A percentile compares a stretch with the other conserved stretches of the same genome.
These are phyloP conservation scores for Caprella mutica DNA, from an alignment of 2,888 invertebrate species.

Conservation along the genomic window DNA sequence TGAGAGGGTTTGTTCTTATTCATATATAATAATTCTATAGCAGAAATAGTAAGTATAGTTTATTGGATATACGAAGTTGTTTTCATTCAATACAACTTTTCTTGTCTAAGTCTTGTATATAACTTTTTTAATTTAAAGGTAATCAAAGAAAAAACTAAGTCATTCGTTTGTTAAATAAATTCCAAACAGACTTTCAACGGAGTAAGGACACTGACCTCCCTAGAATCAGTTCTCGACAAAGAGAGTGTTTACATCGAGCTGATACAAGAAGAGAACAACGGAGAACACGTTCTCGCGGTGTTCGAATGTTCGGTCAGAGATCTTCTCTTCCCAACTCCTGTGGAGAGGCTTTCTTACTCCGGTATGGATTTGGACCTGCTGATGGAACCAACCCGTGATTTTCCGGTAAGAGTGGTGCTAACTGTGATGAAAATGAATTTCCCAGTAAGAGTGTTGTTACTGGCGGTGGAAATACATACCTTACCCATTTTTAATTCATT, in stretches of 20 bases:
- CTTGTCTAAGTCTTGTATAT: no score
- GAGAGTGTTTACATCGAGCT: conserved; percentile 34
- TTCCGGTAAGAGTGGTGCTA: conserved; percentile 27
- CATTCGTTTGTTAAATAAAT: no score
- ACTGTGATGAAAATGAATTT: background rate
- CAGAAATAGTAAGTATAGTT: no score
- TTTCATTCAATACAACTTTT: no score
- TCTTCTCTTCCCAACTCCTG: conserved; percentile 33
- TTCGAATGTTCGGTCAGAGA: conserved; percentile 34
- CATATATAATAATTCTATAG: no score
- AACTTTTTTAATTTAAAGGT: no score
- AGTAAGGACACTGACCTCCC: conserved; percentile 26
- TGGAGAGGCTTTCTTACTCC: conserved; percentile 24
- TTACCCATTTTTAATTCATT: background rate
- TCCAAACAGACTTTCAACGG: conserved; percentile 26
- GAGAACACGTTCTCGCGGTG: conserved; percentile 32
- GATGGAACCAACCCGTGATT: conserved; percentile 34
- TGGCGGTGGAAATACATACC: background rate
- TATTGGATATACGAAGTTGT: no score
- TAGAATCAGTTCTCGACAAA: conserved; percentile 28
- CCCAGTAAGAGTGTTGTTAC: background rate
- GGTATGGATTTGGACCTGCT: conserved; percentile 35
- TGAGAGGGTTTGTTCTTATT: conserved; percentile 50
- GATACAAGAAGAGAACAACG: conserved; percentile 30
- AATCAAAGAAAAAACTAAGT: no score